A percentile compares a stretch with the other conserved stretches of the same genome.
Evolutionary conservation across 2,113 vertebrate genomes (phyloP).

Genomic region (Poecile atricapillus): DNA sequence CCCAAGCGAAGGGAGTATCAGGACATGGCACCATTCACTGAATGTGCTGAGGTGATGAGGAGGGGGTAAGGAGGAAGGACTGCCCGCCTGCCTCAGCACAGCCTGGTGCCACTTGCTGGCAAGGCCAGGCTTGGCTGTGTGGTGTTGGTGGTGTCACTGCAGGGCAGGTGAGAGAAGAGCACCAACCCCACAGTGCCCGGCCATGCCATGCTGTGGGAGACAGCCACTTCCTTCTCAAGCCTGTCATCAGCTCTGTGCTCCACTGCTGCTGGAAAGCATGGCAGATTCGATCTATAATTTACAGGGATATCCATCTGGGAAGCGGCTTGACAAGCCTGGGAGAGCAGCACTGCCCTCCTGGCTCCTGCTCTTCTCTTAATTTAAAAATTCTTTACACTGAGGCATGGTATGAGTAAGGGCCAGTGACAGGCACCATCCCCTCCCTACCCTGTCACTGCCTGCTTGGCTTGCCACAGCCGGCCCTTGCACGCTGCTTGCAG

Average conservation of each 20-base stretch:
- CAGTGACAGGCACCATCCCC: neutral
- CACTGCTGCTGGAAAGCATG: neutral
- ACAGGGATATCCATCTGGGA: neutral
- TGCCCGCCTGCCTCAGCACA: accelerated
- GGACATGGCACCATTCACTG: neutral
- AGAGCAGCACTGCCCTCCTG: neutral
- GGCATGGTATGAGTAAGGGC: neutral
- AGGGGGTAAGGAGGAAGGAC: neutral
- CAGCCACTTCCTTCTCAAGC: neutral
- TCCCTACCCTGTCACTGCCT: neutral
- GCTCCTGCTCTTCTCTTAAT: neutral
- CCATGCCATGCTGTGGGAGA: neutral
- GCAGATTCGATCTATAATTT: conserved; percentile 30
- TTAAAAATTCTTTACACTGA: neutral
- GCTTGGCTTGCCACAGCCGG: neutral
- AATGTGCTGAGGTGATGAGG: neutral
- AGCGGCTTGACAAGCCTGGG: neutral
- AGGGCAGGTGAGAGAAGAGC: neutral
- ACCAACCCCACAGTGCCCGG: neutral
- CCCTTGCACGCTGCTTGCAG: neutral
- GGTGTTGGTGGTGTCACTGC: neutral
- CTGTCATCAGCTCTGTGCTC: neutral
- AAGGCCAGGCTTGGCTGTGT: neutral
- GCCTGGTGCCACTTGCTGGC: neutral
- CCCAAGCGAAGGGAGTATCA: neutral